These are phyloP conservation scores for Lagorchestes hirsutus DNA, from an alignment of 2,797 vertebrate genomes.

Conservation along the genomic window DNA sequence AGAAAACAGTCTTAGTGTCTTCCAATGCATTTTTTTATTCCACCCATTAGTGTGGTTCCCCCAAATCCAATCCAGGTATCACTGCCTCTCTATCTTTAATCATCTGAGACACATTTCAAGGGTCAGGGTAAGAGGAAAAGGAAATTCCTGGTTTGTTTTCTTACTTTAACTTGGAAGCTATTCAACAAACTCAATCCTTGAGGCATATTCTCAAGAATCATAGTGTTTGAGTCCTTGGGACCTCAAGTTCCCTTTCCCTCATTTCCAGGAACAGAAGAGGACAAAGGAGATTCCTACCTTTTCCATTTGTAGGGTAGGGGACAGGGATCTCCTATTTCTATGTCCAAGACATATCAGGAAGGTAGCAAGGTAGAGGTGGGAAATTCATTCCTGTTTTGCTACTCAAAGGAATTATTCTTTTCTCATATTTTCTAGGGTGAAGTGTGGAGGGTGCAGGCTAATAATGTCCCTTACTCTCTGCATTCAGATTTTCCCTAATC, in stretches of 20 bases:
- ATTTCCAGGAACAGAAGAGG: background rate
- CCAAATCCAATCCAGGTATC: background rate
- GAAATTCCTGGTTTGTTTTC: background rate
- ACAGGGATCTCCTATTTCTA: background rate
- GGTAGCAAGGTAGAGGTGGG: background rate
- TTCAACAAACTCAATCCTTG: background rate
- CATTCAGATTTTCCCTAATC: background rate
- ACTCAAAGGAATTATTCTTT: background rate
- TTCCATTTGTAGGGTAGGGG: background rate
- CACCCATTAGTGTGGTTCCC: background rate
- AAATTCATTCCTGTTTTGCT: background rate
- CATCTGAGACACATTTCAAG: background rate
- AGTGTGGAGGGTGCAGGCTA: background rate
- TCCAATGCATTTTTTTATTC: background rate
- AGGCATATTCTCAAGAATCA: background rate
- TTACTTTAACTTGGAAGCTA: background rate
- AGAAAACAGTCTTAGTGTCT: background rate
- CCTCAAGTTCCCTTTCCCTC: background rate
- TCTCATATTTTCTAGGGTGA: background rate
- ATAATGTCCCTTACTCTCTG: background rate
- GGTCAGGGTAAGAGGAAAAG: background rate
- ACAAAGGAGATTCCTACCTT: background rate
- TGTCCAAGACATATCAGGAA: background rate
- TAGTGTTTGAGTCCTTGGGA: background rate
- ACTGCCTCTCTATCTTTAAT: background rate